A percentile compares a stretch with the other conserved stretches of the same genome.
These are phyloP conservation scores for Drosophila willistoni DNA, from an alignment of 1,140 invertebrate species.

Conservation along the genomic window DNA sequence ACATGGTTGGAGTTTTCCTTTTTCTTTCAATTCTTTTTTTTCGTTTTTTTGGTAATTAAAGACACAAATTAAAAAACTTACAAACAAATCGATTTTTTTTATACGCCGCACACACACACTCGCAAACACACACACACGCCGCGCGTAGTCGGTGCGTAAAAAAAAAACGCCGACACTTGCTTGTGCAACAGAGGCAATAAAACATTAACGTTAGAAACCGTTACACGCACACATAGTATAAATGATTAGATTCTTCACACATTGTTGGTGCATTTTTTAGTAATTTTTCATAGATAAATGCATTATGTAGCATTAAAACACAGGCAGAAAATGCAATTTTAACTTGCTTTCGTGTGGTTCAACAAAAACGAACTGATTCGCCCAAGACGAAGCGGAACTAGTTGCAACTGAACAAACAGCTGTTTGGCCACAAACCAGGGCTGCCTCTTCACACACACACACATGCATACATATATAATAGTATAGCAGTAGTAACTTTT, in stretches of 20 bases:
- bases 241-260: not conserved
- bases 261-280: not conserved
- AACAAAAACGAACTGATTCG: constrained; percentile 36
- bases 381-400: constrained; percentile 24
- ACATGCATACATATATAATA: not conserved
- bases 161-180: constrained; percentile 70
- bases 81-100: constrained; percentile 71
- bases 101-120: constrained; percentile 35
- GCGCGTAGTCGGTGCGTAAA: constrained; percentile 61
- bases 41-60: constrained; percentile 61
- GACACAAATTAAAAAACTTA: constrained; percentile 62
- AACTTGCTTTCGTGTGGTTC: constrained; percentile 41
- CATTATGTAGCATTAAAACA: not conserved
- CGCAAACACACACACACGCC: constrained; percentile 33
- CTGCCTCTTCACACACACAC: constrained; percentile 7
- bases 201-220: not conserved
- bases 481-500: not conserved
- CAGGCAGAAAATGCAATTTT: constrained; percentile 12
- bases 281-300: constrained; percentile 1
- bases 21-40: constrained; percentile 57
- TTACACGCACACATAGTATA: not conserved
- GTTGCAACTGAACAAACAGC: constrained; percentile 33
- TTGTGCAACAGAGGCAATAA: constrained; percentile 21
- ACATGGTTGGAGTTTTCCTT: constrained; percentile 49
- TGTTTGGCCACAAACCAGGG: constrained; percentile 24